Base-by-base conservation (phyloP, 2,113 vertebrate genomes). In the Amphiprion percula region DNA sequence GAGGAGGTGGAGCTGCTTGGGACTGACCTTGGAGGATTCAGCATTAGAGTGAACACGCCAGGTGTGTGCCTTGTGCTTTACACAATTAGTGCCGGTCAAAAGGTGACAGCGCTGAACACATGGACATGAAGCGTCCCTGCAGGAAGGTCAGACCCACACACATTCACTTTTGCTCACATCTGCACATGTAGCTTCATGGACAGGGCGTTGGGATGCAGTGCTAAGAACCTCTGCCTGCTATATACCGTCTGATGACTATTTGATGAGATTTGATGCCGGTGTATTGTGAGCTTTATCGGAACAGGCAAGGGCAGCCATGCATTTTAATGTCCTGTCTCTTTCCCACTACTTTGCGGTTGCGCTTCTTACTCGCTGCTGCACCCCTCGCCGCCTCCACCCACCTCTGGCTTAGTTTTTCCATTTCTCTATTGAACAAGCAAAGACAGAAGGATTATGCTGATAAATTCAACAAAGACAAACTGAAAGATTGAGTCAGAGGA, bases 281-380 rank as follows among this genome's bases (percentile, higher is more conserved):
- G 73, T 79, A 74, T 77, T 74, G 73, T 82, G 80, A 88, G 84
- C 62, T 87, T 86, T 81, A 87, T 89, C 47, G 14, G 77, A 85
- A 79, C 68, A 77, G 84, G 90, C 90, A 86, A 87, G 87, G 87
- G 82, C 84, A 84, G 55, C 77, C 78, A 85, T 85, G 82, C 87
- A 88, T 90, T 90, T 85, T 82, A 87, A 86, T 79, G 66, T 59
- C 79, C 75, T 70, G 82, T 78, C 77, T 83, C 61, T 69, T 77
- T 72, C 37, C 69, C 24, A 23, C 44, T 83, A 56, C 66, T 83
- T 85, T 87, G 56, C 4, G 1, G 69, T 61, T 79, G 39, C 30
- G 50, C 74, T 30, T 59, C n/a, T 74, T 60, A 80, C 60, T 82
- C 52, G 17, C 39, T 47, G 28, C 67, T 6, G 5, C 15, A 12